Percentiles rank a stretch among this genome's conserved stretches.
Evolutionary conservation across 2,113 vertebrate species (phyloP).

Genomic region (Thamnaconus septentrionalis): DNA sequence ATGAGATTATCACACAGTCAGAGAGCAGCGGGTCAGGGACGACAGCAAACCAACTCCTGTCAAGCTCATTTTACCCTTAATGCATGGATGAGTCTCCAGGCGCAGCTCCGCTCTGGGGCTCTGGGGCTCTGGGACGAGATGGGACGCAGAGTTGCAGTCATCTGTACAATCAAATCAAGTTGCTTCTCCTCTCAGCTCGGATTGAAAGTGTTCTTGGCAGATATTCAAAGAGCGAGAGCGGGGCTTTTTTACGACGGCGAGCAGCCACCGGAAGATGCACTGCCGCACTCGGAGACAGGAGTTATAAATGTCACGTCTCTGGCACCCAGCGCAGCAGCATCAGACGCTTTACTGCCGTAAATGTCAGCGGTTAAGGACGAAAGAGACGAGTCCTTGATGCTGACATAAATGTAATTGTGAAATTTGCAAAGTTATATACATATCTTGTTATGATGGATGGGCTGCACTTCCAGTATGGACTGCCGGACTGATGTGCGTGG

Average conservation of each 20-base stretch:
- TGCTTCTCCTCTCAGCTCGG: constrained; percentile 48
- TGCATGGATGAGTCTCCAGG: constrained; percentile 55
- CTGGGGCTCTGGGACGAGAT: constrained; percentile 42
- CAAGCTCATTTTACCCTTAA: constrained; percentile 50
- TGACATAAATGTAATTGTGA: not conserved
- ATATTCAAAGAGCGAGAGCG: constrained; percentile 42
- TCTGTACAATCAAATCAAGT: constrained; percentile 70
- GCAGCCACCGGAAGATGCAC: constrained; percentile 50
- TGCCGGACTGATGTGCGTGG: not conserved
- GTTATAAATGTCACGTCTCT: constrained; percentile 16
- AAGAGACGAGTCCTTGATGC: not conserved
- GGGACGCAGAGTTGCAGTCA: constrained; percentile 62
- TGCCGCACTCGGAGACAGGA: constrained; percentile 21
- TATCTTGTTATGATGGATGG: not conserved
- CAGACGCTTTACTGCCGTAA: not conserved
- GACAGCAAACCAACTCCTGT: constrained; percentile 58
- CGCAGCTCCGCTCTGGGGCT: constrained; percentile 44
- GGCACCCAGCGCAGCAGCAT: not conserved
- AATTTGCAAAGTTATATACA: not conserved
- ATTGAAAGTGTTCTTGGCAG: constrained; percentile 46
- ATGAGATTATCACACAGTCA: constrained; percentile 50
- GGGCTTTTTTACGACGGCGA: constrained; percentile 28
- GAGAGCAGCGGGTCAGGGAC: constrained; percentile 55
- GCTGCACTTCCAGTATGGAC: not conserved
- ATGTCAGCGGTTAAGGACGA: not conserved